Evolutionary conservation across 2,888 invertebrate genomes (phyloP), one percentile per base, ranked within the genome.

Genomic region (Dynastes hyllus): DNA sequence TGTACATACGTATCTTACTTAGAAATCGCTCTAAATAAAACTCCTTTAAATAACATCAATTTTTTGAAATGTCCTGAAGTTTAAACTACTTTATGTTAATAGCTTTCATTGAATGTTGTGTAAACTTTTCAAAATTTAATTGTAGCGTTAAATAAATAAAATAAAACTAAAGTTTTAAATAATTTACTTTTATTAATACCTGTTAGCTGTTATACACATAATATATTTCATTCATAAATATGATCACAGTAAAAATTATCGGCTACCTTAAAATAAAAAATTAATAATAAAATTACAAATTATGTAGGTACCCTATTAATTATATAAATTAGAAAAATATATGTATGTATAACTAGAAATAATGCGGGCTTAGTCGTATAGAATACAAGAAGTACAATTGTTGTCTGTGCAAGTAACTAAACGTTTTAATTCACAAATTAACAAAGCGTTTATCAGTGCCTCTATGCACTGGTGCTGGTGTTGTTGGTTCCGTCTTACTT

Each of bases 381-480:
- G 45, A 8, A 11, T 45, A 45, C 45, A 11, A 45, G 45, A 45
- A 45, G 45, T 45, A 45, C 45, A 45, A 67, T 65, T n/a, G 53
- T 53, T 65, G 37, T 37, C 37, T 37, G 45, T 8, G 45, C 2
- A 45, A 45, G 45, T 45, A 45, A 45, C 8, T 45, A 45, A 45
- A 45, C 8, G 8, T 45, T 45, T 45, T 11, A 8, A 9, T 78
- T 78, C 51, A 79, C 79, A 79, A 76, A 58, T 79, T 76, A 55
- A 79, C 55, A 45, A 79, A 76, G 6, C 50, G 27, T 67, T 61
- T 67, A 13, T 73, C 66, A 11, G 58, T 58, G 16, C 76, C 32
- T 29, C 29, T 58, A 53, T 79, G 79, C 40, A 79, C 76, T 29
- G 79, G 71, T 27, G 70, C 79, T 32, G 79, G 79, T 63, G 79